Conservation (phyloP, 2,113 vertebrate species). For the Gobiocypris rarus region DNA sequence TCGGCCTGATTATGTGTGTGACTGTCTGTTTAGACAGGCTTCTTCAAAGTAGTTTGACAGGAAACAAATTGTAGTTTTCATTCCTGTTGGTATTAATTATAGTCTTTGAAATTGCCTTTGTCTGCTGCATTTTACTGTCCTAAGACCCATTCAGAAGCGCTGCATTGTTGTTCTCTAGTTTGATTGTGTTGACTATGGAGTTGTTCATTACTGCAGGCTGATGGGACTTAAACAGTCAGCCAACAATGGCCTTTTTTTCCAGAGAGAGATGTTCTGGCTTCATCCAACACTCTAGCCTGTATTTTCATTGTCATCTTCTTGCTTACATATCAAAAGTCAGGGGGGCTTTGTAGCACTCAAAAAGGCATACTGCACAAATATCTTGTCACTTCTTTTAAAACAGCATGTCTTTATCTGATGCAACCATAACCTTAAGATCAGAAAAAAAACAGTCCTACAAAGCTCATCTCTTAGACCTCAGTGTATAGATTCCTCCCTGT, state of each 20-base stretch:
- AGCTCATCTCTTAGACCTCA: slow-evolving; percentile 20
- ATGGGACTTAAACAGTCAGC: slow-evolving; percentile 20
- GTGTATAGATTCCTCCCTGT: slow-evolving; percentile 21
- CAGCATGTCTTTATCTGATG: no score
- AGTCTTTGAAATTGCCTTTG: slow-evolving; percentile 16
- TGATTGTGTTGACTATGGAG: background rate
- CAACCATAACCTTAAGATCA: background rate
- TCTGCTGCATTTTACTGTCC: slow-evolving; percentile 4
- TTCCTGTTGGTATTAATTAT: slow-evolving; percentile 43
- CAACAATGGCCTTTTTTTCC: background rate
- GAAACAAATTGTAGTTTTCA: slow-evolving; percentile 41
- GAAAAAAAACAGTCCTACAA: background rate
- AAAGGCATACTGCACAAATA: background rate
- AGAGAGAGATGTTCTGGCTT: background rate
- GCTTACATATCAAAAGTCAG: background rate
- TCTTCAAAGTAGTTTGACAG: background rate
- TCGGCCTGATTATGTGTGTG: background rate
- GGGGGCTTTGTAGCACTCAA: background rate
- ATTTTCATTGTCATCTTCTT: background rate
- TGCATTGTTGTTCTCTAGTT: slow-evolving; percentile 1
- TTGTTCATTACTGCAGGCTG: background rate
- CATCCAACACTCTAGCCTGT: background rate
- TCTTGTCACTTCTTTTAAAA: background rate
- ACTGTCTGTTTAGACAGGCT: slow-evolving; percentile 38
- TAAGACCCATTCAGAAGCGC: background rate